A percentile compares a stretch with the other conserved stretches of the same genome.
phyloP scores from a whole-genome alignment of 2,797 vertebrate species.

The Helicolenus hilgendorfi region DNA sequence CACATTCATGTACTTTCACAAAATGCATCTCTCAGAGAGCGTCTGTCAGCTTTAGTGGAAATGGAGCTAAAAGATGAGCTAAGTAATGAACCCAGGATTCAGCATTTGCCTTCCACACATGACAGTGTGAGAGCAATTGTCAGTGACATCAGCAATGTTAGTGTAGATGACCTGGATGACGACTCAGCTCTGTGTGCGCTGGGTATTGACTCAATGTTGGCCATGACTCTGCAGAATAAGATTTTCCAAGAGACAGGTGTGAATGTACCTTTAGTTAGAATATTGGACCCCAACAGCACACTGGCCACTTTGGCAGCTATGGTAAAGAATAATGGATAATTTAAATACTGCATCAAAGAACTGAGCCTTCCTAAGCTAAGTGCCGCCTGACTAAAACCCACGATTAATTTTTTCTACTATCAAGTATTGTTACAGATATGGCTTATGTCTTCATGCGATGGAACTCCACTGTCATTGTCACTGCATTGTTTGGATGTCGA shows the following conservation, averaged over 20 bases:
- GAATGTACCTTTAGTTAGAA: conserved; percentile 89
- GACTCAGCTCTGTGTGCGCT: conserved; percentile 81
- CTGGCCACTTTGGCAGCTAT: conserved; percentile 66
- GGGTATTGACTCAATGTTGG: conserved; percentile 94
- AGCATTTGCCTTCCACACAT: conserved; percentile 62
- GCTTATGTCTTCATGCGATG: neutral
- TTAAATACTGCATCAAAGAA: neutral
- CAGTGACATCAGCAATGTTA: conserved; percentile 82
- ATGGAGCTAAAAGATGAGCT: conserved; percentile 65
- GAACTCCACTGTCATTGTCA: neutral
- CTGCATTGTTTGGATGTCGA: neutral
- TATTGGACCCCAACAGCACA: conserved; percentile 90
- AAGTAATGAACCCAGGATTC: conserved; percentile 3
- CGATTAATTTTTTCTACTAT: neutral
- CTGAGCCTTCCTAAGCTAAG: too few relatives aligned
- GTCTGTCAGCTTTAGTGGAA: conserved; percentile 82
- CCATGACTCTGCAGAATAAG: conserved; percentile 93
- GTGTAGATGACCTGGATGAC: conserved; percentile 84
- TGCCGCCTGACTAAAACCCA: neutral
- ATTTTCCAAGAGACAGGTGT: conserved; percentile 90
- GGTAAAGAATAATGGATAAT: conserved; percentile 45
- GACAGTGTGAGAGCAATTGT: conserved; percentile 86
- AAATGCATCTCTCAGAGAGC: conserved; percentile 84
- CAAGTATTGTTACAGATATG: neutral
- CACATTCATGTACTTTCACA: conserved; percentile 80